These are phyloP conservation scores for Ictalurus punctatus DNA, from an alignment of 2,113 vertebrate species.

Conservation along the genomic window DNA sequence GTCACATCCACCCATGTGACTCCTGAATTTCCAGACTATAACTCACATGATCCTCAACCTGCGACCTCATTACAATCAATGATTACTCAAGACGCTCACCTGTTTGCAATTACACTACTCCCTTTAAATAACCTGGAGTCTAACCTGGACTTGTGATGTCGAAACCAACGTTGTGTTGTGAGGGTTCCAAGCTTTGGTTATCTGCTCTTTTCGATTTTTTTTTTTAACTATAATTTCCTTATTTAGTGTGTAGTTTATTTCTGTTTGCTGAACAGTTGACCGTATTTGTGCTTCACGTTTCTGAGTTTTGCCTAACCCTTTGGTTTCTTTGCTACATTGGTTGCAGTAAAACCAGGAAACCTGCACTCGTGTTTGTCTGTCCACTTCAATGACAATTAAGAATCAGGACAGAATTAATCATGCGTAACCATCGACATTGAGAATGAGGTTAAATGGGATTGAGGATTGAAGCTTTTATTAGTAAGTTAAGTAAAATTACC, in stretches of 20 bases:
- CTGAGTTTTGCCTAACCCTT: not conserved
- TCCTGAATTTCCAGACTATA: not conserved
- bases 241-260: not conserved
- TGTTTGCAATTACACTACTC: not conserved
- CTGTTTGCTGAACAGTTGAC: not conserved
- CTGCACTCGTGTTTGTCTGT: not conserved
- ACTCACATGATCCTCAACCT: not conserved
- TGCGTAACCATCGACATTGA: not conserved
- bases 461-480: not conserved
- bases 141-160: not conserved
- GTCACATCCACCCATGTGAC: not conserved
- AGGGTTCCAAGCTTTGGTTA: not conserved
- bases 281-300: not conserved
- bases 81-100: not conserved
- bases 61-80: not conserved
- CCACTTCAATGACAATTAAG: not conserved
- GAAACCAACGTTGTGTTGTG: not conserved
- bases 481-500: not conserved
- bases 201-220: not conserved
- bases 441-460: not conserved
- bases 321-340: not conserved
- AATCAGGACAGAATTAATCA: not conserved
- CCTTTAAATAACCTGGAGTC: not conserved
- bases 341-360: not conserved
- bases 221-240: not conserved